phyloP scores from a whole-genome alignment of 2,113 vertebrate genomes.

The Menidia beryllina region DNA sequence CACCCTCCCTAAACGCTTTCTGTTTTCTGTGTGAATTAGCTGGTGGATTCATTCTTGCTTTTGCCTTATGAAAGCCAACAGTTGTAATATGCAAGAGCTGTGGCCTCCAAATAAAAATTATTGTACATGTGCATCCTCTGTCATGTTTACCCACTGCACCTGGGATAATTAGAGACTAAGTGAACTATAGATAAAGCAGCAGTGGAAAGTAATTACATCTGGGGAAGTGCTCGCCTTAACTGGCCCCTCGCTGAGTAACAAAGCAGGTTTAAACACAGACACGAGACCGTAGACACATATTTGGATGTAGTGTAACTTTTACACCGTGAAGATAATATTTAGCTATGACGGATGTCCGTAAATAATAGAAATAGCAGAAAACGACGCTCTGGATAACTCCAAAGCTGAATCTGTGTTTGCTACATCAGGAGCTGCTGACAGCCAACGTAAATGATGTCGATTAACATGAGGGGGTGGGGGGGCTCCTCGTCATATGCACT shows the following conservation, averaged over 20 bases:
- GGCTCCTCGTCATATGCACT: no score
- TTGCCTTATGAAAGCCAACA: conserved; percentile 99
- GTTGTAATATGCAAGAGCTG: conserved; percentile 99
- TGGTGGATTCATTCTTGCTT: conserved; percentile 98
- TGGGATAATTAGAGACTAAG: neutral
- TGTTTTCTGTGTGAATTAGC: conserved; percentile 93
- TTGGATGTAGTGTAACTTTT: neutral
- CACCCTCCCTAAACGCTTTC: conserved; percentile 86
- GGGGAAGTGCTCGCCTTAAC: neutral
- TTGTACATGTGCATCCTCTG: conserved; percentile 84
- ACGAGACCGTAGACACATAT: neutral
- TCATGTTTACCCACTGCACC: conserved; percentile 44
- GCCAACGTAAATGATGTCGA: no score
- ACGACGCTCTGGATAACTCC: neutral
- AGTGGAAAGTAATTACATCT: conserved; percentile 4
- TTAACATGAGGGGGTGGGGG: no score
- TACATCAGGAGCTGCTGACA: neutral
- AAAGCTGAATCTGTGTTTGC: neutral
- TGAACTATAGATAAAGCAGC: neutral
- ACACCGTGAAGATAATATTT: neutral
- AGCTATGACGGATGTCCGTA: conserved; percentile 5
- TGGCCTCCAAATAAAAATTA: conserved; percentile 99
- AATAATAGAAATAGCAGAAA: conserved; percentile 12
- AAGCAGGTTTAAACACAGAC: neutral
- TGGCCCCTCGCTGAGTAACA: neutral